A percentile compares a stretch with the other conserved stretches of the same genome.
Conservation (phyloP, 2,888 invertebrate genomes). For the Folsomia candida region DNA sequence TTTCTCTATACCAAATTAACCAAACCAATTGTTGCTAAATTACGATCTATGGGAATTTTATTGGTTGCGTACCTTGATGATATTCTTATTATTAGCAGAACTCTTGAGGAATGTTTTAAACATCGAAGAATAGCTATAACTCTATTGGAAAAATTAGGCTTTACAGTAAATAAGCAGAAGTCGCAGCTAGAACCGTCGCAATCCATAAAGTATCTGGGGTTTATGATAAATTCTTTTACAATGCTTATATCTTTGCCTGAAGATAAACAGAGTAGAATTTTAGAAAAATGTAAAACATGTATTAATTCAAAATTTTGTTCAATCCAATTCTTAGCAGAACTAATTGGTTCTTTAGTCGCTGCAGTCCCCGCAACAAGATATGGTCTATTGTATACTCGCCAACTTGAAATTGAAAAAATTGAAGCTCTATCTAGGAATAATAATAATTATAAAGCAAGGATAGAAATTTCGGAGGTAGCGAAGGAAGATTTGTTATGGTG, state of each 20-base stretch:
- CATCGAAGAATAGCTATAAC: background rate
- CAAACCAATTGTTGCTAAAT: background rate
- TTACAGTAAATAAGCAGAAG: background rate
- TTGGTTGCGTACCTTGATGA: constrained; percentile 6
- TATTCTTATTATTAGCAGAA: background rate
- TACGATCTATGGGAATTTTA: background rate
- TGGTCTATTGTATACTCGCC: constrained; percentile 1
- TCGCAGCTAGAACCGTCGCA: background rate
- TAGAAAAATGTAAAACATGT: too few species aligned
- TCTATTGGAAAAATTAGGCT: background rate
- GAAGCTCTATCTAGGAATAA: too few species aligned
- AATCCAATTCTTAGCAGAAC: too few species aligned
- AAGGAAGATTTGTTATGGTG: too few species aligned
- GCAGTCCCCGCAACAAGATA: background rate
- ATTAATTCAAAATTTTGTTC: too few species aligned
- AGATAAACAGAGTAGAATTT: too few species aligned
- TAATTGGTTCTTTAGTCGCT: too few species aligned
- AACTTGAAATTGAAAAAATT: constrained; percentile 7
- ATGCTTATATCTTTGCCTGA: too few species aligned
- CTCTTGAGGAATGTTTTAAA: background rate
- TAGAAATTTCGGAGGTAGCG: too few species aligned
- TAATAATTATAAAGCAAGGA: too few species aligned
- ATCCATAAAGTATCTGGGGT: background rate
- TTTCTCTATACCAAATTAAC: background rate
- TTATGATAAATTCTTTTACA: too few species aligned